Evolutionary conservation across 2,888 invertebrate genomes (phyloP), one percentile per base, ranked within the genome.

Genomic region (Nemotelus nigrinus): DNA sequence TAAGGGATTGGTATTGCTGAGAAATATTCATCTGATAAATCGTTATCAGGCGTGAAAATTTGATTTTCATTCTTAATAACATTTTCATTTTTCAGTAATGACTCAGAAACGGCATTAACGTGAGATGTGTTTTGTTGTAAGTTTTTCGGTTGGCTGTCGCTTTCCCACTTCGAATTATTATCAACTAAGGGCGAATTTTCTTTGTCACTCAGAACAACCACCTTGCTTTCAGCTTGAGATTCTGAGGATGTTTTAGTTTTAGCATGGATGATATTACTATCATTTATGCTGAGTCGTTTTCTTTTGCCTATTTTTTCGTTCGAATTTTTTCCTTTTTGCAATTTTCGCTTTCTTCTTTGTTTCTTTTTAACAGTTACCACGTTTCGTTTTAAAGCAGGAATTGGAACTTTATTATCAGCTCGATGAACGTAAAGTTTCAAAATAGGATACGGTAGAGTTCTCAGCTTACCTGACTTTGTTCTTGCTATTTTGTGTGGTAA

Each of bases 1-100:
- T 86, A 85, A 7, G 90, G 89, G 7, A 90, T 90, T 83, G 90
- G 89, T 47, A 91, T 85, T 5, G 90, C 89, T 0, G 90, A 90
- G 82, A 91, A 91, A 78, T 91, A 88, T 83, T 91, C 91, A 81
- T 89, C 90, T 2, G 90, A 89, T 77, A 90, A 85, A 82, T 90
- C 90, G 0, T 89, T 88, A 81, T 89, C 88, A 2, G 75, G 50
- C 7, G 45, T 43, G 25, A 43, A 7, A 4, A 68, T 6, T 57
- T 25, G 57, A 60, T 72, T 45, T 25, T 71, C 45, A 41, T 48
- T 55, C 7, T 53, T 41, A n/a, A 60, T 43, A 8, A n/a, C 25
- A 47, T 43, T 53, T 45, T 77, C 65, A 6, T 72, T 70, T 50
- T 65, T 25, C 25, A 25, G 25, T 1, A 25, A 25, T 25, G 25